phyloP scores from a whole-genome alignment of 92 coral and sea anemone genomes.

The Galaxea fascicularis region DNA sequence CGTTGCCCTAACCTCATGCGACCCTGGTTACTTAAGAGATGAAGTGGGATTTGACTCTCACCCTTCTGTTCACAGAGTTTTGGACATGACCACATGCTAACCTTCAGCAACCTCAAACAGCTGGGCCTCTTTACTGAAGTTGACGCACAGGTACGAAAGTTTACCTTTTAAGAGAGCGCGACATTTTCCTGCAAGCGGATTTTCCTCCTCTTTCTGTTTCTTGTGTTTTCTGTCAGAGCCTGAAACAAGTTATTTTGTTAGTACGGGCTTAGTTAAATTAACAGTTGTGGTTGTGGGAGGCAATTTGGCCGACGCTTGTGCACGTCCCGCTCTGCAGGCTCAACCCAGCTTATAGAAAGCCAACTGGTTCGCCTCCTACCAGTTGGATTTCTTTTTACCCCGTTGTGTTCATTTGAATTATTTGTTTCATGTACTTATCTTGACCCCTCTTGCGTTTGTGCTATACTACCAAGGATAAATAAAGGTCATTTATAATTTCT shows the following conservation, averaged over 20 bases:
- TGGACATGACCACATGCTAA: slow-evolving; percentile 88
- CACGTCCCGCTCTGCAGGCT: no score
- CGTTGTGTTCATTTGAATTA: no score
- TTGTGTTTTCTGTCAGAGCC: neutral
- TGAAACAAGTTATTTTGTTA: neutral
- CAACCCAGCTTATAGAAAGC: no score
- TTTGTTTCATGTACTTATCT: no score
- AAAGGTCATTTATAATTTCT: no score
- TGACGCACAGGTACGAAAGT: slow-evolving; percentile 69
- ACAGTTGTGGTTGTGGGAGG: no score
- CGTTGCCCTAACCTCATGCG: no score
- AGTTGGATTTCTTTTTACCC: no score
- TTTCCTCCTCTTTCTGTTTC: neutral
- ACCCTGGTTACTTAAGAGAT: neutral
- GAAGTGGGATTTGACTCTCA: neutral
- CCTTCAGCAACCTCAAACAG: slow-evolving; percentile 77
- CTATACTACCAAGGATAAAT: no score
- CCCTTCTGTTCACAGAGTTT: slow-evolving; percentile 70
- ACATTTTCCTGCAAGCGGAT: neutral
- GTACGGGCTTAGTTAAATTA: no score
- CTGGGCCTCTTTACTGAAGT: slow-evolving; percentile 89
- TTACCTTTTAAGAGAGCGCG: neutral
- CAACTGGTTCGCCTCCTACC: no score
- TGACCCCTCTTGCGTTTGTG: neutral
- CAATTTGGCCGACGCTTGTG: no score